Evolutionary conservation across 2,888 invertebrate species (phyloP), one percentile per base, ranked within the genome.

Genomic region (Cheilosia vernalis): DNA sequence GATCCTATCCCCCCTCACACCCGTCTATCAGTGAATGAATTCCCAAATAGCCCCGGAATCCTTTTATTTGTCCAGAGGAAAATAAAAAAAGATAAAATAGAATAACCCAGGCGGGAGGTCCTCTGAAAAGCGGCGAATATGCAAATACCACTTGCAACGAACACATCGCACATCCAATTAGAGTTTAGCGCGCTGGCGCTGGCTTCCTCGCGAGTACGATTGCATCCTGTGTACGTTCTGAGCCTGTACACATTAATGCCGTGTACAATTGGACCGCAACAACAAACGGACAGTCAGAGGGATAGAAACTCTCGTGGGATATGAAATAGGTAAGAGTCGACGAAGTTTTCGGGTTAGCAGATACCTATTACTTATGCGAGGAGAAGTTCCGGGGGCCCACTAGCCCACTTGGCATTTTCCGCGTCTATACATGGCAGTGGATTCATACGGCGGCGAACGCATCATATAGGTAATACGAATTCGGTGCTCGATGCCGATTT

Each of bases 81-180:
- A 27, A 6, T 58, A 42, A 49, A 61, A 69, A 60, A 60, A 51
- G n/a, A 17, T 1, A 37, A 49, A n/a, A 24, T 17, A 49, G 19
- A 5, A 15, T 15, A 56, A 21, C 15, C 37, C 58, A 66, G 24
- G 21, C 13, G 33, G 55, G 40, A 21, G 40, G n/a, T 33, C 15
- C 49, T 44, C 15, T 21, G 33, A 40, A 40, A 55, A 61, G 47
- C 49, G 56, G 53, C 49, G 56, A 33, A 64, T 70, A 82, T 66
- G 70, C 77, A 82, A 77, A 76, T 58, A 64, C 42, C 70, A 51
- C 67, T 67, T 61, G 47, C 58, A 81, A 21, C 37, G 40, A 64
- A 37, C 40, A 70, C 69, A 64, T 69, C 27, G 63, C 40, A 51
- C 81, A 82, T 70, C 64, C 69, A 70, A 82, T 76, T 76, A 76